Conservation (phyloP, 2,888 invertebrate species). For the Pecten maximus region DNA sequence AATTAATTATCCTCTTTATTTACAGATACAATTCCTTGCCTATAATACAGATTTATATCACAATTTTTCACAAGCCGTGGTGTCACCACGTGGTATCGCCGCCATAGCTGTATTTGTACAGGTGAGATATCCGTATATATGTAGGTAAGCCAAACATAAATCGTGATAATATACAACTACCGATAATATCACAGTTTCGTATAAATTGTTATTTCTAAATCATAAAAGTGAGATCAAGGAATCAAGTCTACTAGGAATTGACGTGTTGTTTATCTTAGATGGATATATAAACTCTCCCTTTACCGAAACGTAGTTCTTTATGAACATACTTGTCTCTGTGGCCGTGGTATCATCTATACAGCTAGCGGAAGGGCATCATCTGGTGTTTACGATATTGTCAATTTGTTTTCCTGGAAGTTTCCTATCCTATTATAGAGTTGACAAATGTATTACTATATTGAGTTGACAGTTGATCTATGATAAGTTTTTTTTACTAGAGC, state of each 20-base stretch:
- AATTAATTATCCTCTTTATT: not conserved
- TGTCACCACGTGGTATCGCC: slow-evolving; percentile 96
- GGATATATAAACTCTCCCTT: too few relatives aligned
- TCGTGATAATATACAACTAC: too few relatives aligned
- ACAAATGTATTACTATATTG: not conserved
- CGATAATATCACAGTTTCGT: too few relatives aligned
- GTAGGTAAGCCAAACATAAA: too few relatives aligned
- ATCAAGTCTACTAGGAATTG: too few relatives aligned
- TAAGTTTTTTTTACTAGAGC: not conserved
- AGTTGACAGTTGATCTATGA: not conserved
- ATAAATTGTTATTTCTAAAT: too few relatives aligned
- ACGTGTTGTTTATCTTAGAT: too few relatives aligned
- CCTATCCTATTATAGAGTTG: not conserved
- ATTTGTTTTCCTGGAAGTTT: not conserved
- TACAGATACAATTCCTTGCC: slow-evolving; percentile 85
- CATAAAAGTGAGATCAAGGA: too few relatives aligned
- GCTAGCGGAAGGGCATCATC: not conserved
- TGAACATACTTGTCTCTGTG: too few relatives aligned
- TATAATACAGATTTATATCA: slow-evolving; percentile 98
- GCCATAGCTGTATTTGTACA: slow-evolving; percentile 96
- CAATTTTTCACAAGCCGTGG: slow-evolving; percentile 96
- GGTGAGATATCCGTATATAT: slow-evolving; percentile 85
- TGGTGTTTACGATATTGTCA: not conserved
- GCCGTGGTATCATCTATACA: not conserved
- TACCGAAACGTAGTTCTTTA: too few relatives aligned